A percentile compares a stretch with the other conserved stretches of the same genome.
Evolutionary conservation across 2,797 vertebrate genomes (phyloP).

Genomic region (Peromyscus eremicus): DNA sequence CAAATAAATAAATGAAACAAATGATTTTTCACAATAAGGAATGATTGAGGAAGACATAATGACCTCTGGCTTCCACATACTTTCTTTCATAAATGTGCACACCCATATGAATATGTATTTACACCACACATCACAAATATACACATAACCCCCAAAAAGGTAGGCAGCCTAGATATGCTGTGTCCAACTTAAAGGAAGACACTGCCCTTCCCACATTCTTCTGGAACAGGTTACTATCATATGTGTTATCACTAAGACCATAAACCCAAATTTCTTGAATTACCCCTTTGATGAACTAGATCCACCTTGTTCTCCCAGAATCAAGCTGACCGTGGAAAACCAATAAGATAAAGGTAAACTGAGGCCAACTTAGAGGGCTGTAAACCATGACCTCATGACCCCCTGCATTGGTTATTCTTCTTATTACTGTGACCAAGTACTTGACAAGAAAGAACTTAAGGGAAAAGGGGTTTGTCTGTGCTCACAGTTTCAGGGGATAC

Average conservation of each 20-base stretch:
- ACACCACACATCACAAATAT: background rate
- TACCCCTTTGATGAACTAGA: background rate
- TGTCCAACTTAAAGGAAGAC: background rate
- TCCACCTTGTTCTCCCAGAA: background rate
- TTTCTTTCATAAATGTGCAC: background rate
- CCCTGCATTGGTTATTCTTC: background rate
- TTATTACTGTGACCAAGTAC: background rate
- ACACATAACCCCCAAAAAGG: background rate
- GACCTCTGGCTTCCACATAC: background rate
- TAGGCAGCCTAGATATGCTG: background rate
- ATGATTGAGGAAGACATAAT: background rate
- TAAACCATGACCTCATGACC: no score
- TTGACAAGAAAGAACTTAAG: background rate
- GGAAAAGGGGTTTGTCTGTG: background rate
- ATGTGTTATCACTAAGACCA: background rate
- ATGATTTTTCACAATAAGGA: background rate
- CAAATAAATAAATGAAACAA: background rate
- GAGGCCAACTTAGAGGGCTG: background rate
- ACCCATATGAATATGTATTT: background rate
- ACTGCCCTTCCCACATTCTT: fast-evolving
- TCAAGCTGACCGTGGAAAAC: background rate
- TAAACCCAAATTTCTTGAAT: background rate
- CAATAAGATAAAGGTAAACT: background rate
- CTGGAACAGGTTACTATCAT: background rate
- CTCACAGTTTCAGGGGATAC: background rate